Conservation (phyloP, 2,113 vertebrate genomes). For the Mus spicilegus region DNA sequence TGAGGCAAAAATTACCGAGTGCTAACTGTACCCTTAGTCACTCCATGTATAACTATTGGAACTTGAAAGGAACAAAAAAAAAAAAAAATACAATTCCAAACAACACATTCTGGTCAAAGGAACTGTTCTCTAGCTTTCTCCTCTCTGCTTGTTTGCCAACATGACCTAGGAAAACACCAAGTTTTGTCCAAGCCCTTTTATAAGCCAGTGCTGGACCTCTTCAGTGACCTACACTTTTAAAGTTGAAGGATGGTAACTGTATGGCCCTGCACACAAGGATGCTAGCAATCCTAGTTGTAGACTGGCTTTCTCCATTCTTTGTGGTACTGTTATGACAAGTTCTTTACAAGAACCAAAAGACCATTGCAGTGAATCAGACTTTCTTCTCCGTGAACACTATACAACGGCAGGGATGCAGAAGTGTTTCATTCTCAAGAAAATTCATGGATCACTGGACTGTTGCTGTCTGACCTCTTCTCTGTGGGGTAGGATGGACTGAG, state of each 20-base stretch:
- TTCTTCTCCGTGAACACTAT: not conserved
- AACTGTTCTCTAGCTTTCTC: slow-evolving; percentile 23
- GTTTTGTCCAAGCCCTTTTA: not conserved
- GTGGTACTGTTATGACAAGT: not conserved
- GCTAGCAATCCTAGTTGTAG: not conserved
- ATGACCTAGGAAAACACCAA: slow-evolving; percentile 58
- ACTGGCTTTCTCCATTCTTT: not conserved
- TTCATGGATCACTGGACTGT: not conserved
- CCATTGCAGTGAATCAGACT: too few relatives aligned
- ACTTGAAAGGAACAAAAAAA: slow-evolving; percentile 50
- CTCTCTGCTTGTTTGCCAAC: not conserved
- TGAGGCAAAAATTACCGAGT: slow-evolving; percentile 60
- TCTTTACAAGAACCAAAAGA: not conserved
- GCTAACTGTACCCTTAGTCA: slow-evolving; percentile 38
- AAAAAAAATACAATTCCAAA: slow-evolving; percentile 30
- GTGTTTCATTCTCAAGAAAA: not conserved
- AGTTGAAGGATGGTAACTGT: not conserved
- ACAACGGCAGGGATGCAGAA: not conserved
- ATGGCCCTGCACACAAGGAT: not conserved
- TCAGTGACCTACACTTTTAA: not conserved
- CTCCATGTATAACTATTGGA: slow-evolving; percentile 40
- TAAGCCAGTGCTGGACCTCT: not conserved
- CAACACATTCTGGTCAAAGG: slow-evolving; percentile 27
- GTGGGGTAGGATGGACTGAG: not conserved
- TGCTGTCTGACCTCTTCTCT: not conserved